These are phyloP conservation scores for Patiria miniata DNA, from an alignment of 35 echinoderm and acorn worm genomes.

Conservation along the genomic window DNA sequence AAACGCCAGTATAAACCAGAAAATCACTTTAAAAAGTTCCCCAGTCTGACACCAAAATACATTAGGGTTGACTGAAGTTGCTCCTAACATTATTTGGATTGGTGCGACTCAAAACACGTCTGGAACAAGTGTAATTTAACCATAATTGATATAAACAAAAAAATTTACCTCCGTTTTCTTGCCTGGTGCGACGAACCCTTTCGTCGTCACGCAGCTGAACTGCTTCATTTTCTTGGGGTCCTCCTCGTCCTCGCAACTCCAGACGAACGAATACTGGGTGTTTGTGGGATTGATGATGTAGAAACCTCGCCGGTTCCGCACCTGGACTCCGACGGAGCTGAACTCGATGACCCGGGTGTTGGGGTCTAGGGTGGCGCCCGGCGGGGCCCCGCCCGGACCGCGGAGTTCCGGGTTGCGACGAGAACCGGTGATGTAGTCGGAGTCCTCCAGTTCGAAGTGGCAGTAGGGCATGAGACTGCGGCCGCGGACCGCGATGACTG, in stretches of 20 bases:
- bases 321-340: slow-evolving; percentile 69
- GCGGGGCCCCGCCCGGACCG: slow-evolving; percentile 92
- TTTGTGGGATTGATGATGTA: slow-evolving; percentile 93
- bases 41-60: too few relatives aligned
- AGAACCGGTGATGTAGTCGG: slow-evolving; percentile 96
- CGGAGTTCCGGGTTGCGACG: slow-evolving; percentile 93
- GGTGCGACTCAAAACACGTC: too few relatives aligned
- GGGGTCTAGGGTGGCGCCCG: slow-evolving; percentile 92
- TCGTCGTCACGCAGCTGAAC: slow-evolving; percentile 71
- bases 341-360: slow-evolving; percentile 99
- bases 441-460: slow-evolving; percentile 99
- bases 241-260: slow-evolving; percentile 93
- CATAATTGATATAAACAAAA: too few relatives aligned
- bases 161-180: slow-evolving; percentile 86
- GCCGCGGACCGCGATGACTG: slow-evolving; percentile 72
- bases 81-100: too few relatives aligned
- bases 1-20: too few relatives aligned
- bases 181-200: slow-evolving; percentile 74
- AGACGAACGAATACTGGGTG: slow-evolving; percentile 72
- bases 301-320: slow-evolving; percentile 80
- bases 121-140: too few relatives aligned
- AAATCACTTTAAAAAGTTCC: too few relatives aligned
- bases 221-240: slow-evolving; percentile 72
- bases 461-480: slow-evolving; percentile 98
- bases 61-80: too few relatives aligned